Base-by-base conservation (phyloP, 1,140 invertebrate species). In the Hyphantria cunea region DNA sequence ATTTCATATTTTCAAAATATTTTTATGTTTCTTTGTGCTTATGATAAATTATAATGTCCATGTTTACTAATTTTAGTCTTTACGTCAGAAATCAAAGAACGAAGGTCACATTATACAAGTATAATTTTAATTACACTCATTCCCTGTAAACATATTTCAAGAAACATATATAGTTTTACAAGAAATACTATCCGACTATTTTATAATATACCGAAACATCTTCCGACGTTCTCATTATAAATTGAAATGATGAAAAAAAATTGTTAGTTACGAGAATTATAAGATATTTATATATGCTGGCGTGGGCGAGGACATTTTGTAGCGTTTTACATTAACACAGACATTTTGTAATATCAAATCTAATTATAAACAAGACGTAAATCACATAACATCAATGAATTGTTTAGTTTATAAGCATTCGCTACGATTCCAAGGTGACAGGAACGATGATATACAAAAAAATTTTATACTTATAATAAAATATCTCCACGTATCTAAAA, bases 241-340 rank as follows among this genome's bases (percentile, higher is more conserved):
- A 14, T 47, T 14, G 14, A 6, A 32, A 55, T 55, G 41, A 41
- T n/a, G 15, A 45, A 31, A 17, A 13, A 32, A 47, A 48, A 32
- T 34, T 14, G 53, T 51, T 58, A 64, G 54, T 64, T 56, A 64
- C 45, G 37, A 34, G 17, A 64, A 59, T 64, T 13, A 64, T 64
- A 54, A 34, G 50, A 68, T 82, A 82, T 82, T 78, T 80, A 78
- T 72, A 74, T 72, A 68, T 65, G 65, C 53, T 39, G 47, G 71
- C 71, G 83, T 86, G 68, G 81, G 82, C 37, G 78, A 32, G n/a
- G 48, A 59, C 68, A 77, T 76, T 76, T 76, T 72, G 81, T 74
- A 79, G 80, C 68, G 72, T 80, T 76, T 78, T 70, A 48, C 10
- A 49, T 49, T 47, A 39, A 41, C 42, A 39, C 58, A 32, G 32